Evolutionary conservation across 2,888 invertebrate genomes (phyloP).

Genomic region (Pristionchus entomophagus): DNA sequence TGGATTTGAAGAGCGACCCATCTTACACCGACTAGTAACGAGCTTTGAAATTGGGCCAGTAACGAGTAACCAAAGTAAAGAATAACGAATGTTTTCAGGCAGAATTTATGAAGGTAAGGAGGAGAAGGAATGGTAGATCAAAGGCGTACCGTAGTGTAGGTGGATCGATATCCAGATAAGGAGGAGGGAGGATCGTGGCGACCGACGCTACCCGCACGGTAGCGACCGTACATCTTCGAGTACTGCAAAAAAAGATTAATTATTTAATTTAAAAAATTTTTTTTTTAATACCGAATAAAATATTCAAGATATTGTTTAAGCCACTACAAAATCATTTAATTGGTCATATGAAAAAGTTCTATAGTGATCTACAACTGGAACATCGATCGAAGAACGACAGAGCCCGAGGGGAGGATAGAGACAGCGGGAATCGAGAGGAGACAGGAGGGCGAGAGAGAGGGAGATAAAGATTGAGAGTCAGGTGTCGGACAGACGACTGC

Average conservation of each 20-base stretch:
- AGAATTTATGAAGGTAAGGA: background rate
- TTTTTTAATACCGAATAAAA: too few species aligned
- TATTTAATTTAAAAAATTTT: background rate
- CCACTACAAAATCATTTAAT: too few species aligned
- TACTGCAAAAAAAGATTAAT: background rate
- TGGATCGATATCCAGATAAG: background rate
- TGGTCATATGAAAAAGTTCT: too few species aligned
- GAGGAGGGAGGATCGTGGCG: slow-evolving; percentile 3
- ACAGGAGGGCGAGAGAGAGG: slow-evolving; percentile 2
- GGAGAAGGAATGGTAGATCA: background rate
- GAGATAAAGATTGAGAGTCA: slow-evolving; percentile 9
- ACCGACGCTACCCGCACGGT: slow-evolving; percentile 23
- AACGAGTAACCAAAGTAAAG: background rate
- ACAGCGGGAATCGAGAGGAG: background rate
- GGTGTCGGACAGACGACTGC: slow-evolving; percentile 36
- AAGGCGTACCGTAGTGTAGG: background rate
- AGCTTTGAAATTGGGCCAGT: background rate
- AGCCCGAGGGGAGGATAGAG: background rate
- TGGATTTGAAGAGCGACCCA: background rate
- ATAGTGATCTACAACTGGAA: background rate
- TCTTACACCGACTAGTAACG: background rate
- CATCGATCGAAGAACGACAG: slow-evolving; percentile 20
- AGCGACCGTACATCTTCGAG: slow-evolving; percentile 7
- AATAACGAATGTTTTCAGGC: background rate
- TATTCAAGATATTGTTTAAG: too few species aligned